phyloP scores from a whole-genome alignment of 1,140 invertebrate genomes.

The Monomorium pharaonis region DNA sequence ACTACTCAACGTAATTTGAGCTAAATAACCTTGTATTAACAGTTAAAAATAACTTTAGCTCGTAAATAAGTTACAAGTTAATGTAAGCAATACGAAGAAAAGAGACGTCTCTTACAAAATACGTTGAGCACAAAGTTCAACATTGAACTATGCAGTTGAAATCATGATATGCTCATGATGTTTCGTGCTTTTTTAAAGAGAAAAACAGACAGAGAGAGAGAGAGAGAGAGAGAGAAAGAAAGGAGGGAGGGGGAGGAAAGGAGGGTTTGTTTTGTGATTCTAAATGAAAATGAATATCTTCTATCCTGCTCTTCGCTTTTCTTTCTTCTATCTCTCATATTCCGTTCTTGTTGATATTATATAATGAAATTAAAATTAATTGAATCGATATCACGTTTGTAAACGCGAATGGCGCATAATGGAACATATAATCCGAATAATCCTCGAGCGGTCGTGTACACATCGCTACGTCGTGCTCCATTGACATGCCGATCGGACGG shows the following conservation, averaged over 20 bases:
- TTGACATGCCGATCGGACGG: constrained; percentile 1
- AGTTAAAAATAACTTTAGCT: constrained; percentile 5
- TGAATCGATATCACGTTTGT: not conserved
- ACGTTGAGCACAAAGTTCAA: not conserved
- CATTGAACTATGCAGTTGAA: not conserved
- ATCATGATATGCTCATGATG: not conserved
- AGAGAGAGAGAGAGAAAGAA: not conserved
- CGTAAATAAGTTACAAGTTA: constrained; percentile 31
- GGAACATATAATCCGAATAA: not conserved
- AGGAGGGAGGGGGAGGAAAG: not conserved
- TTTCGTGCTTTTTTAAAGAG: not conserved
- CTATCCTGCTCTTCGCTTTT: not conserved
- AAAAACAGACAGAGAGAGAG: not conserved
- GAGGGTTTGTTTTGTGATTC: not conserved
- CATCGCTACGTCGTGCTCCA: not conserved
- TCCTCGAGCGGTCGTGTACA: not conserved
- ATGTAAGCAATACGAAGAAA: not conserved
- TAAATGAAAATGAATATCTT: not conserved
- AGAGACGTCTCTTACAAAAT: not conserved
- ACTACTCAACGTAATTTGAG: no score
- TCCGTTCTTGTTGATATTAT: not conserved
- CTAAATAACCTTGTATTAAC: not conserved
- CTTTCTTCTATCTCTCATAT: not conserved
- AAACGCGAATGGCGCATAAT: not conserved
- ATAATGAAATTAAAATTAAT: constrained; percentile 12